A percentile compares a stretch with the other conserved stretches of the same genome.
Evolutionary conservation across 2,888 invertebrate genomes (phyloP).

Genomic region (Anaspis maculata): DNA sequence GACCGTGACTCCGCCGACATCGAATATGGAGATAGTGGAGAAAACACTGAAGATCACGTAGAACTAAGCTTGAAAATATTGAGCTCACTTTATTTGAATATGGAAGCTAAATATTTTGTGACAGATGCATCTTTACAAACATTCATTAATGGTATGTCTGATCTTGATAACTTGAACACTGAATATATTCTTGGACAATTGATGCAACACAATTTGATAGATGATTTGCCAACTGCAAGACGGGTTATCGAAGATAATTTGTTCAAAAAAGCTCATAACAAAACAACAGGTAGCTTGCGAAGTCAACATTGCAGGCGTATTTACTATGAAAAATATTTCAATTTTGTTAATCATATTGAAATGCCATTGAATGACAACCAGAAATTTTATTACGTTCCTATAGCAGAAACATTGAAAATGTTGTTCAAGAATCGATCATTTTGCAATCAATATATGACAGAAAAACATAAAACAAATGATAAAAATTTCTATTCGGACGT

Average conservation of each 20-base stretch:
- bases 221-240: background rate
- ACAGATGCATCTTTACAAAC: background rate
- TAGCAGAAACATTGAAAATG: background rate
- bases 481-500: constrained; percentile 2
- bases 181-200: background rate
- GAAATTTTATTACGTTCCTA: constrained; percentile 1
- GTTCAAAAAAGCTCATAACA: background rate
- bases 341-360: background rate
- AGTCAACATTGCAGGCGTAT: background rate
- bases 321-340: background rate
- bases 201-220: background rate
- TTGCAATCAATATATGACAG: too few relatives aligned
- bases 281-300: constrained; percentile 1
- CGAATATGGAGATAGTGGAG: too few relatives aligned
- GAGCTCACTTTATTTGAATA: background rate
- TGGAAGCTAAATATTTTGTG: background rate
- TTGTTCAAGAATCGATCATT: too few relatives aligned
- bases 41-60: too few relatives aligned
- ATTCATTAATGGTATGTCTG: background rate
- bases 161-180: background rate
- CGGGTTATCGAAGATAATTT: background rate
- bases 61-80: background rate
- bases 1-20: too few relatives aligned
- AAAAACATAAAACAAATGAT: too few relatives aligned
- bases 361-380: background rate